These are phyloP conservation scores for Taphrorychus bicolor DNA, from an alignment of 2,888 invertebrate species.

Conservation along the genomic window DNA sequence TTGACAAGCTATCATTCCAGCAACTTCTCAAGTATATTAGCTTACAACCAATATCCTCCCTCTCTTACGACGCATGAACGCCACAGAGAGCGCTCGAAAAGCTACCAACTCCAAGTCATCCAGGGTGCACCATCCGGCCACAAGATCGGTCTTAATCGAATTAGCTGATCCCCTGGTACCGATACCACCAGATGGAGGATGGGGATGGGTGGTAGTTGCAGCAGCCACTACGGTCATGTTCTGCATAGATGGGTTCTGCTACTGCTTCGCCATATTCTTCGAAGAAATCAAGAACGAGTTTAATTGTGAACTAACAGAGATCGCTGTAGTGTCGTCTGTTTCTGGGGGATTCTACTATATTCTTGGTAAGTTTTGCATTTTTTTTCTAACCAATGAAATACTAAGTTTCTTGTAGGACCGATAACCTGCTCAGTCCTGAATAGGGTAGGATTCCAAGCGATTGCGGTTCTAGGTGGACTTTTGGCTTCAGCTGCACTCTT, in stretches of 20 bases:
- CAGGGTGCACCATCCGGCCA: background rate
- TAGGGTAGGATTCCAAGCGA: constrained; percentile 51
- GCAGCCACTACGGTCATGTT: constrained; percentile 65
- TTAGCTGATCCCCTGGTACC: constrained; percentile 47
- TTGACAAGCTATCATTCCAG: too few relatives aligned
- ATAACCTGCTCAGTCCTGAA: constrained; percentile 54
- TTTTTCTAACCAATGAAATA: background rate
- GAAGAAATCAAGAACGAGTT: constrained; percentile 50
- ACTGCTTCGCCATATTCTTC: constrained; percentile 67
- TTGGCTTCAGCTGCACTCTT: constrained; percentile 45
- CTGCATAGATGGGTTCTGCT: constrained; percentile 67
- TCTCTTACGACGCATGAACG: too few relatives aligned
- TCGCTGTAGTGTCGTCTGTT: constrained; percentile 50
- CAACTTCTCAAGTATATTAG: too few relatives aligned
- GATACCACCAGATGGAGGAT: constrained; percentile 68
- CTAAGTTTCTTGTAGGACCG: constrained; percentile 49
- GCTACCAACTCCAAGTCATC: background rate
- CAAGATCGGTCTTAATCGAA: constrained; percentile 25
- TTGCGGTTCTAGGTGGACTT: constrained; percentile 50
- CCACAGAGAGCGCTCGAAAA: background rate
- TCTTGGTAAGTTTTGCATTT: constrained; percentile 46
- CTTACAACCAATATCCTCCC: too few relatives aligned
- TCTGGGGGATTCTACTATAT: constrained; percentile 52
- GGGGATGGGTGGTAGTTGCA: constrained; percentile 67
- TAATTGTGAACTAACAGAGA: constrained; percentile 44